Evolutionary conservation across 2,113 vertebrate genomes (phyloP).

Genomic region (Felis catus): F.catus_Fca126_mat1.0 CM031420.1:5934501-5935000

Average conservation of each 20-base stretch:
- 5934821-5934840: neutral
- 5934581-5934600: neutral
- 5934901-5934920: no score
- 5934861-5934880: neutral
- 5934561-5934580: rapidly evolving
- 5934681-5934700: neutral
- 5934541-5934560: neutral
- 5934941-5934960: neutral
- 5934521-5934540: rapidly evolving
- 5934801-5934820: rapidly evolving
- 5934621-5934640: neutral
- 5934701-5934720: neutral
- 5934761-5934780: neutral
- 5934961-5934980: neutral
- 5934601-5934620: neutral
- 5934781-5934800: no score
- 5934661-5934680: neutral
- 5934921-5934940: neutral
- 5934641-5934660: neutral
- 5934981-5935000: neutral
- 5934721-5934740: neutral
- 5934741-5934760: neutral
- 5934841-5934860: neutral
- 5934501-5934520: rapidly evolving
- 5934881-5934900: no score